Evolutionary conservation across 2,888 invertebrate species (phyloP).

Genomic region (Odiellus spinosus): DNA sequence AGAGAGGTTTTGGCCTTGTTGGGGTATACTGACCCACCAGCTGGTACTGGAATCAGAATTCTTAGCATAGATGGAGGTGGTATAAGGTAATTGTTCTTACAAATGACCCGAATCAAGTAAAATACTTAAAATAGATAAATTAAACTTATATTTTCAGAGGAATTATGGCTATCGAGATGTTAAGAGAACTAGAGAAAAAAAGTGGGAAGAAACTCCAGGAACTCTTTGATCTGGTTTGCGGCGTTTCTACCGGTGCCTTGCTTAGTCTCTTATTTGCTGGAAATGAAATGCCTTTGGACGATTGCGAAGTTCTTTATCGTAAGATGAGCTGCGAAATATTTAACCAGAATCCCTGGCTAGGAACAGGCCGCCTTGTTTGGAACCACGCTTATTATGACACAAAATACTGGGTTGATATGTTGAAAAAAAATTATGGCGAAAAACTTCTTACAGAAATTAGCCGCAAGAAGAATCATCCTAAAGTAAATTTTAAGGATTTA

Average conservation of each 20-base stretch:
- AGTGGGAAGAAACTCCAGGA: slow-evolving; percentile 45
- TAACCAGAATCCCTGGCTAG: slow-evolving; percentile 45
- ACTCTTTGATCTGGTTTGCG: slow-evolving; percentile 72
- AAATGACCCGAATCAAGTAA: no score
- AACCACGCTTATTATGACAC: slow-evolving; percentile 80
- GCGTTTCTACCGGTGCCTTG: slow-evolving; percentile 58
- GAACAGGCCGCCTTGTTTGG: slow-evolving; percentile 61
- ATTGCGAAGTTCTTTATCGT: slow-evolving; percentile 44
- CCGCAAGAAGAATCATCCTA: slow-evolving; percentile 5
- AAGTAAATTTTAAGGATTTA: slow-evolving; percentile 4
- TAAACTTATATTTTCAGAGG: slow-evolving; percentile 39
- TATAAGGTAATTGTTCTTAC: slow-evolving; percentile 36
- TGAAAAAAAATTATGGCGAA: slow-evolving; percentile 30
- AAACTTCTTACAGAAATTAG: slow-evolving; percentile 10
- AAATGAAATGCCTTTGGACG: slow-evolving; percentile 40
- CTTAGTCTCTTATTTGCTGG: slow-evolving; percentile 53
- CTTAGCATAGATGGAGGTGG: slow-evolving; percentile 82
- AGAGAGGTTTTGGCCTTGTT: slow-evolving; percentile 48
- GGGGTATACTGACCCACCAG: slow-evolving; percentile 51
- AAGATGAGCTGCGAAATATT: slow-evolving; percentile 47
- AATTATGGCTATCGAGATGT: slow-evolving; percentile 64
- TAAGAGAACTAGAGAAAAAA: slow-evolving; percentile 55
- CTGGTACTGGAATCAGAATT: slow-evolving; percentile 56
- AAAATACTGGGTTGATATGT: slow-evolving; percentile 56
- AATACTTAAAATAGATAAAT: not conserved